Evolutionary conservation across 53 echinoderm and acorn worm genomes (phyloP).

Genomic region (Temnopleurus reevesii): DNA sequence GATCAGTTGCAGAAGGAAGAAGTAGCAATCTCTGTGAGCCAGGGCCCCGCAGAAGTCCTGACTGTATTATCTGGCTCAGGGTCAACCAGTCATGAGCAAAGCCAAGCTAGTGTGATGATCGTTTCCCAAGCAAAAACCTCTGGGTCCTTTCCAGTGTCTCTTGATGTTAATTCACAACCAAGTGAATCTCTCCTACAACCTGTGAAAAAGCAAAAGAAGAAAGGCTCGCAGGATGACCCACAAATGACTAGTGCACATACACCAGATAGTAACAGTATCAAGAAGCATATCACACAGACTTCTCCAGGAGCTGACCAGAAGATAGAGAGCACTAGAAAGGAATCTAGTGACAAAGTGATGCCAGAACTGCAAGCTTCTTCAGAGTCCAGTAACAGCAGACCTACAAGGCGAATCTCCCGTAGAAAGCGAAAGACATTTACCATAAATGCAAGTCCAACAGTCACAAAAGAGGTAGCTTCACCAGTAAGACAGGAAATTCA

Average conservation of each 20-base stretch:
- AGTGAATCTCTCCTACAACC: constrained; percentile 54
- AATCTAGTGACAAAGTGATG: background rate
- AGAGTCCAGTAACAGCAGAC: background rate
- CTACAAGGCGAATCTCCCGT: background rate
- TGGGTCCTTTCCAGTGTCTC: constrained; percentile 27
- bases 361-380: constrained; percentile 12
- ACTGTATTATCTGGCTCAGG: background rate
- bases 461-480: background rate
- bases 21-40: background rate
- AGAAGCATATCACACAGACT: background rate
- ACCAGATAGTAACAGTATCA: background rate
- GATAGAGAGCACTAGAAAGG: background rate
- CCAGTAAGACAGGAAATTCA: background rate
- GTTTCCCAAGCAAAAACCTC: constrained; percentile 21
- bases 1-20: background rate
- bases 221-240: background rate
- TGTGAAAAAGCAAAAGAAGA: background rate
- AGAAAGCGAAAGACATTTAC: constrained; percentile 44
- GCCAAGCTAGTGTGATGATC: constrained; percentile 15
- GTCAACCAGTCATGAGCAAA: background rate
- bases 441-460: background rate
- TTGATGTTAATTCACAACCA: constrained; percentile 39
- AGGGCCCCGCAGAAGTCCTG: background rate
- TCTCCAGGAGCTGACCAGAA: background rate
- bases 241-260: background rate